phyloP scores from a whole-genome alignment of 2,888 invertebrate species.

The Agonopterix alstromeriana region DNA sequence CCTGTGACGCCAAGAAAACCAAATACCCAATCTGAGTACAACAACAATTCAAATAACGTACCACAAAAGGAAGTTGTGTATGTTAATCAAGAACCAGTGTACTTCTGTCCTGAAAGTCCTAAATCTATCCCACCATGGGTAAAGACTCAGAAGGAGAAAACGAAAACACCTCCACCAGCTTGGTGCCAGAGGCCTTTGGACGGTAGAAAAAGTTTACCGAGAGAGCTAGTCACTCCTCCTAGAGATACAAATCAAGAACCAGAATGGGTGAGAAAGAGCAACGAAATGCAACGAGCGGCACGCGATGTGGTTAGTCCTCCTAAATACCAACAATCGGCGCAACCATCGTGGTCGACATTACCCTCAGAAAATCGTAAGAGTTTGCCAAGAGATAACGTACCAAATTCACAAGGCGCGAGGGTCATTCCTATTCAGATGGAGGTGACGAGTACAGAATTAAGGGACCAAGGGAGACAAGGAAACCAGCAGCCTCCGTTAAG shows the following conservation, averaged over 20 bases:
- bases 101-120: conserved; percentile 64
- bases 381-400: conserved; percentile 49
- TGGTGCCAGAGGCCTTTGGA: conserved; percentile 66
- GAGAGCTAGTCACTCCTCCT: conserved; percentile 60
- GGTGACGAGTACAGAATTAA: conserved; percentile 53
- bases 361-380: conserved; percentile 68
- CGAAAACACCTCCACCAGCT: conserved; percentile 66
- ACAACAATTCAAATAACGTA: conserved; percentile 27
- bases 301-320: conserved; percentile 65
- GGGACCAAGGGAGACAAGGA: conserved; percentile 40
- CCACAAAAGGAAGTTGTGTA: conserved; percentile 62
- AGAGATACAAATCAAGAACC: conserved; percentile 57
- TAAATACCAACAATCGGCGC: conserved; percentile 56
- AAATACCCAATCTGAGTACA: conserved; percentile 45
- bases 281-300: conserved; percentile 51
- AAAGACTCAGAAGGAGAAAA: conserved; percentile 66
- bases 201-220: conserved; percentile 46
- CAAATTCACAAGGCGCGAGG: conserved; percentile 53
- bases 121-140: conserved; percentile 67
- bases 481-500: conserved; percentile 56
- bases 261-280: conserved; percentile 66
- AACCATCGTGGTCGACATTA: conserved; percentile 63
- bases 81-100: conserved; percentile 64
- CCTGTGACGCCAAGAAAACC: conserved; percentile 61
- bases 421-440: conserved; percentile 83